These are phyloP conservation scores for Amphiprion ocellaris DNA, from an alignment of 2,113 vertebrate genomes.

Conservation along the genomic window DNA sequence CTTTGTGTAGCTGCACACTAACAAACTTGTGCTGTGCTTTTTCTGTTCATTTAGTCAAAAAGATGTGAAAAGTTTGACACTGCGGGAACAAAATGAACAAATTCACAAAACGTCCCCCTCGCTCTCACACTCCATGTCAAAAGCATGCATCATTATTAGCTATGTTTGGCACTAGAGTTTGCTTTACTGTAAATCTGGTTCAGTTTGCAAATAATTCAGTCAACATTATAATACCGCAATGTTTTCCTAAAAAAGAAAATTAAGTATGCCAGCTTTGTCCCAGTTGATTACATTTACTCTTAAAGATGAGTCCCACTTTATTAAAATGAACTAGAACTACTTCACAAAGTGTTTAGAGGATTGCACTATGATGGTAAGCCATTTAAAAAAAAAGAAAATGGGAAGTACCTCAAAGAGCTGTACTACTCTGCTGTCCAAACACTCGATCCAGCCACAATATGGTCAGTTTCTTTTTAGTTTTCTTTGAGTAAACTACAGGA, in stretches of 20 bases:
- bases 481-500: conserved; percentile 42
- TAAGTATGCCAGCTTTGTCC: conserved; percentile 41
- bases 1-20: conserved; percentile 46
- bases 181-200: conserved; percentile 44
- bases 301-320: conserved; percentile 44
- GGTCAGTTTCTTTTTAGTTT: conserved; percentile 21
- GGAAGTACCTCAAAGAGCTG: conserved; percentile 50
- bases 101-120: neutral
- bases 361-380: conserved; percentile 48
- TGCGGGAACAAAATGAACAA: conserved; percentile 43
- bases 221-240: conserved; percentile 25
- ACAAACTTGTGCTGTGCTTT: conserved; percentile 54
- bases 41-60: conserved; percentile 6
- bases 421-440: conserved; percentile 10
- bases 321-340: conserved; percentile 45
- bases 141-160: conserved; percentile 31
- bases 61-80: conserved; percentile 49
- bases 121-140: conserved; percentile 7
- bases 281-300: conserved; percentile 47
- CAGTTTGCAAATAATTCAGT: conserved; percentile 37
- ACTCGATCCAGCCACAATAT: conserved; percentile 27
- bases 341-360: conserved; percentile 47
- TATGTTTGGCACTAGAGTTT: conserved; percentile 81
- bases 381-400: conserved; percentile 22
- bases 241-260: conserved; percentile 54